These are phyloP conservation scores for Oreohelix idahoensis DNA, from an alignment of 1,140 invertebrate genomes.

Conservation along the genomic window DNA sequence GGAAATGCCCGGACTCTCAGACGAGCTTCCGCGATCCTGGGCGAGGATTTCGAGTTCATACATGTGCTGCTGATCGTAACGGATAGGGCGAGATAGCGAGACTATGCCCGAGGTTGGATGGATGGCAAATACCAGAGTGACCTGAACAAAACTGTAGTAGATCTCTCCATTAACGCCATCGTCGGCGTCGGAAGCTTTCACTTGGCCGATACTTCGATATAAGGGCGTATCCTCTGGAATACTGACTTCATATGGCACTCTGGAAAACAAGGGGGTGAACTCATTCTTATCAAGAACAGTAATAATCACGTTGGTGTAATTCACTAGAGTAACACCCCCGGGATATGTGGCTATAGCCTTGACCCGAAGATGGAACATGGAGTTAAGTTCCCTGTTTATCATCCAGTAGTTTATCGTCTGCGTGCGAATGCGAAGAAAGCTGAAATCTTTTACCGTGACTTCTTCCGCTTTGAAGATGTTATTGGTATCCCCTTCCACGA, in stretches of 20 bases:
- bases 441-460: slow-evolving; percentile 90
- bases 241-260: slow-evolving; percentile 86
- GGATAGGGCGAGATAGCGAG: slow-evolving; percentile 84
- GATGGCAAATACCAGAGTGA: slow-evolving; percentile 88
- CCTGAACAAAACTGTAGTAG: slow-evolving; percentile 92
- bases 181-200: slow-evolving; percentile 92
- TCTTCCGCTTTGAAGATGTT: slow-evolving; percentile 95
- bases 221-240: slow-evolving; percentile 91
- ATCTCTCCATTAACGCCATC: slow-evolving; percentile 94
- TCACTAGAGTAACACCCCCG: slow-evolving; percentile 75
- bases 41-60: slow-evolving; percentile 87
- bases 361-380: slow-evolving; percentile 86
- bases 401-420: slow-evolving; percentile 87
- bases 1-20: slow-evolving; percentile 73
- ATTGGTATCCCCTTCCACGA: slow-evolving; percentile 87
- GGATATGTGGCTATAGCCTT: slow-evolving; percentile 79
- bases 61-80: slow-evolving; percentile 51
- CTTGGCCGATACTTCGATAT: slow-evolving; percentile 77
- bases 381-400: slow-evolving; percentile 91
- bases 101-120: slow-evolving; percentile 93
- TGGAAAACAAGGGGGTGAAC: slow-evolving; percentile 91
- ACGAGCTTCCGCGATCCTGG: slow-evolving; percentile 84
- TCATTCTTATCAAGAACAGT: slow-evolving; percentile 91
- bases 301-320: slow-evolving; percentile 84
- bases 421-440: slow-evolving; percentile 90